Percentiles rank a stretch among this genome's conserved stretches.
These are phyloP conservation scores for Heliconius aoede DNA, from an alignment of 2,888 invertebrate species.

Conservation along the genomic window DNA sequence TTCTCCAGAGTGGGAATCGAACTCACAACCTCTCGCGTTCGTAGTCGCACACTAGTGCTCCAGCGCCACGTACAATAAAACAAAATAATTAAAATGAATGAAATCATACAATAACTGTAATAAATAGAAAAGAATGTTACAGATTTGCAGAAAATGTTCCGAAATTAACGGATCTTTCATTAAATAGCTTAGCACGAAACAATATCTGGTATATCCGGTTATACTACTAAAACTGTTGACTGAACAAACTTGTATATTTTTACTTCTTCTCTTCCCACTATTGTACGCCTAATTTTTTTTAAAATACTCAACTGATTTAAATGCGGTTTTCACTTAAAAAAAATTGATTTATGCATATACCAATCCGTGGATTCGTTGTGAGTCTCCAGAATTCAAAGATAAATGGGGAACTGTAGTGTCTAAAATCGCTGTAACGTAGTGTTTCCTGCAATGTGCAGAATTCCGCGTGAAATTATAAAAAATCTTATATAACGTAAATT, in stretches of 20 bases:
- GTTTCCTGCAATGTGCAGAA: background rate
- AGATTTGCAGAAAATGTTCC: conserved; percentile 51
- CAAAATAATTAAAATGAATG: background rate
- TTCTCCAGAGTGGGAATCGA: no score
- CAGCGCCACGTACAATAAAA: no score
- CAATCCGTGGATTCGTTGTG: no score
- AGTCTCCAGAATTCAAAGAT: no score
- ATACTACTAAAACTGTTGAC: conserved; percentile 49
- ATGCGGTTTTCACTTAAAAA: no score
- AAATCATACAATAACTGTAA: background rate
- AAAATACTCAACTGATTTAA: no score
- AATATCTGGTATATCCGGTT: conserved; percentile 58
- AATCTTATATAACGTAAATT: background rate
- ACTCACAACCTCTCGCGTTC: no score
- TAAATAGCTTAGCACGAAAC: conserved; percentile 63
- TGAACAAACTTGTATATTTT: conserved; percentile 30
- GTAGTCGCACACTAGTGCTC: no score
- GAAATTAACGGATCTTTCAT: conserved; percentile 65
- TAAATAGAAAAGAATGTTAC: conserved; percentile 15
- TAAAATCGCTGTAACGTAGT: background rate
- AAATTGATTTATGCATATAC: no score
- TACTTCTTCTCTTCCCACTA: background rate
- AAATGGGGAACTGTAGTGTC: no score
- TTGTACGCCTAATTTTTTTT: no score
- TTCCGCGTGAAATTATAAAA: background rate